A percentile compares a stretch with the other conserved stretches of the same genome.
Conservation (phyloP, 2,113 vertebrate species). For the Heteronetta atricapilla region DNA sequence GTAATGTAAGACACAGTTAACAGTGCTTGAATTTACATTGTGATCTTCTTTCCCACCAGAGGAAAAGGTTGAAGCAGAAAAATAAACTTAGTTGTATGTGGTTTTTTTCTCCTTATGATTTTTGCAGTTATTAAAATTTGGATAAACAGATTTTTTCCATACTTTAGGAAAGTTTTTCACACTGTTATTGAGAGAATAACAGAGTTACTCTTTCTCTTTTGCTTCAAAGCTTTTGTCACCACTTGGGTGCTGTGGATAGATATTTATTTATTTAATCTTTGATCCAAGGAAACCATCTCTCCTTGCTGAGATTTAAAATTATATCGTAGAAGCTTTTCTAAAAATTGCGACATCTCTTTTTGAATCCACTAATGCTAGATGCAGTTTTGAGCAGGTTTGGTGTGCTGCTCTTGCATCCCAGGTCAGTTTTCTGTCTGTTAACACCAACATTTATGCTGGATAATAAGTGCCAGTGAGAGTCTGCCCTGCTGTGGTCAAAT, state of each 20-base stretch:
- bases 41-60: background rate
- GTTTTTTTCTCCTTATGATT: background rate
- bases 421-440: background rate
- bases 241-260: background rate
- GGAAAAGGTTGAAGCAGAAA: background rate
- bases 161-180: background rate
- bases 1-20: background rate
- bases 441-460: background rate
- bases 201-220: too few relatives aligned
- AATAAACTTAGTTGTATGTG: background rate
- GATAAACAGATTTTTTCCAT: background rate
- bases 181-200: background rate
- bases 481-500: background rate
- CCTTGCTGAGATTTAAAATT: background rate
- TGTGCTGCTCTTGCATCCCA: fast-evolving
- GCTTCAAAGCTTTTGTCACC: background rate
- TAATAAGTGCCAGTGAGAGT: background rate
- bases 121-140: background rate
- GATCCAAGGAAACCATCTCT: background rate
- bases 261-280: background rate
- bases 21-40: background rate
- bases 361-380: background rate
- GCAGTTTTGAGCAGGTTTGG: background rate
- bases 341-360: background rate
- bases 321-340: background rate